phyloP scores from a whole-genome alignment of 2,113 vertebrate species.

The Oreochromis niloticus region DNA sequence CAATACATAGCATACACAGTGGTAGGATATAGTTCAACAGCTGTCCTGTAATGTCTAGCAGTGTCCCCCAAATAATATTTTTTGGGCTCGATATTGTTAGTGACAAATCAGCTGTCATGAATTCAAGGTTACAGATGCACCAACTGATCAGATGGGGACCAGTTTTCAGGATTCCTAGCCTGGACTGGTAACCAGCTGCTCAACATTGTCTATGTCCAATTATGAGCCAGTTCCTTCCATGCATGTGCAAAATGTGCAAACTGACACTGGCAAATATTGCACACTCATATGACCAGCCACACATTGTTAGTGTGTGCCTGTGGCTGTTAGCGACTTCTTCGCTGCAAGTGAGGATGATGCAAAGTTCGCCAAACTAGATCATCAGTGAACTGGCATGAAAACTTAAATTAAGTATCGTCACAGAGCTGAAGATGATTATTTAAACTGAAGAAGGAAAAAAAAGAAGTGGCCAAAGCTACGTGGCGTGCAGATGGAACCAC shows the following conservation, averaged over 20 bases:
- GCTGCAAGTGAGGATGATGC: neutral
- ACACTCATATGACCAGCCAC: neutral
- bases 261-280: neutral
- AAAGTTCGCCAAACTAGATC: neutral
- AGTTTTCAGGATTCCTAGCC: neutral
- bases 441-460: neutral
- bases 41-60: neutral
- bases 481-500: neutral
- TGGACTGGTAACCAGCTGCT: neutral
- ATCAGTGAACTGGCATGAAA: no score
- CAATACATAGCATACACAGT: neutral
- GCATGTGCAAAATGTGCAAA: neutral
- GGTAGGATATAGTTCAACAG: neutral
- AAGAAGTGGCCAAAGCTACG: neutral
- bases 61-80: neutral
- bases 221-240: neutral
- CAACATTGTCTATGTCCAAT: neutral
- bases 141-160: neutral
- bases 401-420: rapidly evolving
- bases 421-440: neutral
- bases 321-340: neutral
- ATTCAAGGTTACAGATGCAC: neutral
- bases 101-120: neutral
- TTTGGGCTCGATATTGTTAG: neutral
- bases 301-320: neutral